Evolutionary conservation across 2,888 invertebrate genomes (phyloP), one percentile per base, ranked within the genome.

Genomic region (Oxystoma pomonae): DNA sequence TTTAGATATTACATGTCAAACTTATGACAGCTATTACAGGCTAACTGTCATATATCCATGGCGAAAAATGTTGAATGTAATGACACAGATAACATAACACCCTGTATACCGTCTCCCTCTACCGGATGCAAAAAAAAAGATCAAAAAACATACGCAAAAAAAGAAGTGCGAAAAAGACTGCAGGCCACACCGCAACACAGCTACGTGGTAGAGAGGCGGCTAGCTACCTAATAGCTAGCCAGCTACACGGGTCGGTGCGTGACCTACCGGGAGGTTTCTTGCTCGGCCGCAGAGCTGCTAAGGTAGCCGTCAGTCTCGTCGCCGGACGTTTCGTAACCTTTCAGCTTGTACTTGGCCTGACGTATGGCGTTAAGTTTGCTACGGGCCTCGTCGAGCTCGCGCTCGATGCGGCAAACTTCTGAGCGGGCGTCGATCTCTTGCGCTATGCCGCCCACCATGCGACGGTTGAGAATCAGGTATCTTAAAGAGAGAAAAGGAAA

Each of bases 371-470:
- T 94, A 61, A 99, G 84, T 61, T 93, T 87, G 50, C 91, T 91
- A 58, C 98, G 85, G 0, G 99, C 99, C 75, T 94, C 94, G 71
- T 94, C 94, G 62, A 99, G 81, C 82, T 98, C 94, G 69, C 91
- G 88, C 80, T 99, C 98, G 76, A 98, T 98, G 73, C 94, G 88
- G 62, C 98, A 84, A 1, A 99, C 96, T 75, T 94, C 93, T 0
- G 93, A 91, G 63, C 87, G 86, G 12, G 95, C 95, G 73, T 95
- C 90, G 67, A 96, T 94, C 83, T 96, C 97, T 82, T 98, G 97
- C 5, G 96, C 96, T 77, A 98, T 96, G 19, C 96, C 96, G 57
- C 96, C 96, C 18, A 99, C 98, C 93, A 96, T 96, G 59, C 93
- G 85, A 21, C 92, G 86, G 80, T 96, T 95, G 65, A 99, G 87